phyloP scores from a whole-genome alignment of 2,113 vertebrate genomes.

The Peromyscus leucopus region DNA sequence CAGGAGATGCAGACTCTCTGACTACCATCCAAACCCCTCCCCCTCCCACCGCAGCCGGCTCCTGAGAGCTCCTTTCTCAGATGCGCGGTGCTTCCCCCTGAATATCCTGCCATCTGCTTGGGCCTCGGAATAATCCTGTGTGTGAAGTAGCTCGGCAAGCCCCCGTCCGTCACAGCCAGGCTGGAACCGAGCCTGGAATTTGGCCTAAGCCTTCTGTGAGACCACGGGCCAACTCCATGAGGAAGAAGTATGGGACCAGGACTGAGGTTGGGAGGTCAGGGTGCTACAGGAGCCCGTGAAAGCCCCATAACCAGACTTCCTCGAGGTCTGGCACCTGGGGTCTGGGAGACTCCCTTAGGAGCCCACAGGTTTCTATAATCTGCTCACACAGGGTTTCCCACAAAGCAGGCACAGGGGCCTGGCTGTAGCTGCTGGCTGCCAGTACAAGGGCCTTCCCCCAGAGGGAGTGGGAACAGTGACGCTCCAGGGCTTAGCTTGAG shows the following conservation, averaged over 20 bases:
- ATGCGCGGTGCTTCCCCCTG: slow-evolving; percentile 39
- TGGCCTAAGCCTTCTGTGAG: slow-evolving; percentile 9
- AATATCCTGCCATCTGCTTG: slow-evolving; percentile 73
- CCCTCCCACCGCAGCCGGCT: background rate
- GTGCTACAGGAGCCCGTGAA: fast-evolving
- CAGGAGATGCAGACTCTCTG: background rate
- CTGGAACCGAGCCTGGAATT: background rate
- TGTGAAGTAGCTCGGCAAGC: slow-evolving; percentile 47
- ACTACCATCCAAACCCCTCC: background rate
- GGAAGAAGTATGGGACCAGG: background rate
- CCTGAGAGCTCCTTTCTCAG: slow-evolving; percentile 54
- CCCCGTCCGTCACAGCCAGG: background rate
- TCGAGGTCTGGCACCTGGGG: background rate
- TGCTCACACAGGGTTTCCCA: background rate
- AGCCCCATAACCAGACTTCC: background rate
- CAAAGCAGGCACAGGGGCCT: background rate
- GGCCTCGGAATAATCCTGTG: slow-evolving; percentile 71
- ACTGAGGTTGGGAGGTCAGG: background rate
- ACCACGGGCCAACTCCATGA: background rate
- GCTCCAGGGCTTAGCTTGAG: background rate
- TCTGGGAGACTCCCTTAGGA: background rate
- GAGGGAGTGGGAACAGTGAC: fast-evolving
- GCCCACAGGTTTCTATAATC: slow-evolving; percentile 58
- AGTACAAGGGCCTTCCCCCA: background rate
- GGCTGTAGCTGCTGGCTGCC: background rate